Conservation (phyloP, 1,140 invertebrate species). For the Centruroides sculpturatus region DNA sequence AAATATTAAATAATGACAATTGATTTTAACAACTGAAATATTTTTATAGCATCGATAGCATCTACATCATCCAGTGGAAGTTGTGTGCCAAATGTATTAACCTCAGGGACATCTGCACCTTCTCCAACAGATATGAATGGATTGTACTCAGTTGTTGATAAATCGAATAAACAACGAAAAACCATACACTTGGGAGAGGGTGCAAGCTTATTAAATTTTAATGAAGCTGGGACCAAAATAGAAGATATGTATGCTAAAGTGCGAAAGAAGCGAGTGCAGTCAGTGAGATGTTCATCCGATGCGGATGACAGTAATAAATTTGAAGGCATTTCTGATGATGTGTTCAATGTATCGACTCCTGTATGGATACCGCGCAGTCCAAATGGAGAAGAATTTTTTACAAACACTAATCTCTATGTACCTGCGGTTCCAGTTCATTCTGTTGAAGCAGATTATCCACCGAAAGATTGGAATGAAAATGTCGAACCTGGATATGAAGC, state of each 20-base stretch:
- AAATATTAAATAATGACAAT: too few species aligned
- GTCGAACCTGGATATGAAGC: constrained; percentile 2
- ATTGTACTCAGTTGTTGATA: constrained; percentile 11
- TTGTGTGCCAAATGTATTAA: not conserved
- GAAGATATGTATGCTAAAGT: constrained; percentile 83
- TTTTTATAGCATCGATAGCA: constrained; percentile 5
- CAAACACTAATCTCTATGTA: too few species aligned
- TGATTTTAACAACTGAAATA: too few species aligned
- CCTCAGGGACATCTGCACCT: constrained; percentile 1
- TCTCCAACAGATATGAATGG: constrained; percentile 5
- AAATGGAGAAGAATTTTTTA: too few species aligned
- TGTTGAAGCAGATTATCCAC: too few species aligned
- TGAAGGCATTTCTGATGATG: not conserved
- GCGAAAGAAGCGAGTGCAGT: constrained; percentile 15
- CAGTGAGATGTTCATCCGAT: constrained; percentile 1
- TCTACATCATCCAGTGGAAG: constrained; percentile 12
- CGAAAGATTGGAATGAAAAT: too few species aligned
- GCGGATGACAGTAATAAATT: constrained; percentile 4
- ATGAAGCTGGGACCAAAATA: constrained; percentile 32
- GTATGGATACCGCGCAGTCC: too few species aligned
- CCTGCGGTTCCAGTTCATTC: too few species aligned
- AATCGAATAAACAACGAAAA: constrained; percentile 11
- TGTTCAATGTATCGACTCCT: too few species aligned
- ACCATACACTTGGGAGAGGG: constrained; percentile 16
- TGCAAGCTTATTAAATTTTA: constrained; percentile 3